phyloP scores from a whole-genome alignment of 2,113 vertebrate species.

The Oncorhynchus clarkii region DNA sequence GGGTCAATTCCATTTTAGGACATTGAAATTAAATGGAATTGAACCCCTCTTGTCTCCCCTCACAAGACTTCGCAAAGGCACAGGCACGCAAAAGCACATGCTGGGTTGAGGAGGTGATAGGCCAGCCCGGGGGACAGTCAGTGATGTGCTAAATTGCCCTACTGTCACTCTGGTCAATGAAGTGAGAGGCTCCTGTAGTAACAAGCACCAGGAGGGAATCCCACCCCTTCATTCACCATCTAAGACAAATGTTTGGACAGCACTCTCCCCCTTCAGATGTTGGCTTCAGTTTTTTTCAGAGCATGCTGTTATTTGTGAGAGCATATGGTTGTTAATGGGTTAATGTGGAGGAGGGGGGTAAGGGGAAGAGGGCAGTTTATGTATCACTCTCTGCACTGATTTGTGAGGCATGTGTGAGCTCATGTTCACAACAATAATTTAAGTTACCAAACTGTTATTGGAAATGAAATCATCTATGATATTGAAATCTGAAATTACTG shows the following conservation, averaged over 20 bases:
- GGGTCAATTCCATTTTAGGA: too few species aligned
- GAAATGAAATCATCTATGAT: too few species aligned
- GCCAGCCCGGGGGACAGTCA: too few species aligned
- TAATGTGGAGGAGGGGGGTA: neutral
- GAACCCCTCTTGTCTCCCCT: too few species aligned
- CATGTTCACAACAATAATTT: neutral
- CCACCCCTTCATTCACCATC: neutral
- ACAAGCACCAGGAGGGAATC: neutral
- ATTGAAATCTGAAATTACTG: too few species aligned
- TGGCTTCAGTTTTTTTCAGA: neutral
- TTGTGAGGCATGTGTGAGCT: neutral
- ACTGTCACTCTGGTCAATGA: neutral
- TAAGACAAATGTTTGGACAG: slow-evolving; percentile 1
- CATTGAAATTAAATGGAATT: too few species aligned
- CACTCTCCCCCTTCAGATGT: neutral
- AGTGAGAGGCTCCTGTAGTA: neutral
- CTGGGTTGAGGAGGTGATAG: too few species aligned
- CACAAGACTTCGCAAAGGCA: too few species aligned
- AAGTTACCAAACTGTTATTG: neutral
- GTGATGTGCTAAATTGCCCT: neutral
- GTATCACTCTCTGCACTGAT: neutral
- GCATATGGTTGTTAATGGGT: neutral
- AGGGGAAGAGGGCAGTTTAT: neutral
- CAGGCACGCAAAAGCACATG: too few species aligned
- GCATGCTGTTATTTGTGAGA: neutral